Percentiles rank a stretch among this genome's conserved stretches.
Evolutionary conservation across 2,888 invertebrate species (phyloP).

Genomic region (Stegana nigrithorax): DNA sequence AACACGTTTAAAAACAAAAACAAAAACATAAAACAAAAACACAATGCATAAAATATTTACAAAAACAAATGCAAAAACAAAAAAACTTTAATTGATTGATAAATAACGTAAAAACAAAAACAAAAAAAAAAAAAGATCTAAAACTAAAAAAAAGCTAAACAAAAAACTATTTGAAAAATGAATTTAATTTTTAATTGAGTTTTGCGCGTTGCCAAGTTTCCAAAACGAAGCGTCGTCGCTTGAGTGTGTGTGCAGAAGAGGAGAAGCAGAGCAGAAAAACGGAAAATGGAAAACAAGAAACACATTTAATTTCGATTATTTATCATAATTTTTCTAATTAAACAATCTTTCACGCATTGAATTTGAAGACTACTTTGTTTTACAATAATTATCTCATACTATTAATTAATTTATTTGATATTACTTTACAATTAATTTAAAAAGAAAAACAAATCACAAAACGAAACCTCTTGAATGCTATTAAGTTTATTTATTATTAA

Average conservation of each 20-base stretch:
- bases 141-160: no score
- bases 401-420: slow-evolving; percentile 60
- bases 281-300: slow-evolving; percentile 10
- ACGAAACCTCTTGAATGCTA: slow-evolving; percentile 6
- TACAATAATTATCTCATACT: slow-evolving; percentile 38
- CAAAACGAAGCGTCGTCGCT: no score
- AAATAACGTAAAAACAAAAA: slow-evolving; percentile 28
- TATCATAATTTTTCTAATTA: slow-evolving; percentile 42
- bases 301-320: slow-evolving; percentile 15
- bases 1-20: slow-evolving; percentile 11
- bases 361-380: slow-evolving; percentile 57
- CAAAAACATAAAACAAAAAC: slow-evolving; percentile 36
- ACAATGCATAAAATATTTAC: neutral
- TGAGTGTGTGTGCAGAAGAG: neutral
- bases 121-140: slow-evolving; percentile 36
- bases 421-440: slow-evolving; percentile 49
- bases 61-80: slow-evolving; percentile 22
- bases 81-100: slow-evolving; percentile 33
- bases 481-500: slow-evolving; percentile 49
- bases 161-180: slow-evolving; percentile 28
- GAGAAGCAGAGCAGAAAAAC: neutral
- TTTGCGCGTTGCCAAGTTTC: no score
- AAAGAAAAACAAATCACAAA: slow-evolving; percentile 28
- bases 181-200: slow-evolving; percentile 30
- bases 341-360: slow-evolving; percentile 44